Conservation (phyloP, 2,888 invertebrate genomes). For the Pharmacophagus antenor region DNA sequence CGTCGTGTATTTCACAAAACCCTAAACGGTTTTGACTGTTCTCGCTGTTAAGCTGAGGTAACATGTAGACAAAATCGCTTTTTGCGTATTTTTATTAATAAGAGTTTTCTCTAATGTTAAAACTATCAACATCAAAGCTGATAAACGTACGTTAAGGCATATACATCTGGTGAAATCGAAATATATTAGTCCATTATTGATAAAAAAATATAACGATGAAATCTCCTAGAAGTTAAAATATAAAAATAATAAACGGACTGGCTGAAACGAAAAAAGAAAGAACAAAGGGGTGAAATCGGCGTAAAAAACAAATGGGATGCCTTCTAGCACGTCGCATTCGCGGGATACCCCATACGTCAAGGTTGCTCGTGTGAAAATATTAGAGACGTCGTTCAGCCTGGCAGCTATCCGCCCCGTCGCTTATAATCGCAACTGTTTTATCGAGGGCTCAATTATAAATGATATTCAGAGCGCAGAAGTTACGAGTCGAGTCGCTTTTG, state of each 20-base stretch:
- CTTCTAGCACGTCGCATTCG: constrained; percentile 24
- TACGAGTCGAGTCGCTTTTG: not conserved
- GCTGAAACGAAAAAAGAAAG: constrained; percentile 4
- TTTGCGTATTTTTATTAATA: no score
- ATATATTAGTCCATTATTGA: no score
- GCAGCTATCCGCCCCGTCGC: constrained; percentile 17
- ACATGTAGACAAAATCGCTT: no score
- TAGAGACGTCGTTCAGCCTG: constrained; percentile 23
- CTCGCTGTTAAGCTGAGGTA: no score
- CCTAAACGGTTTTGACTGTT: no score
- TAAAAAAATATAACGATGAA: no score
- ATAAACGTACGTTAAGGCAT: no score
- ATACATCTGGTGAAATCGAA: no score
- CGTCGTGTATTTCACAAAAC: no score
- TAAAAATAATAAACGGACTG: not conserved
- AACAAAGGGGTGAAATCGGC: constrained; percentile 6
- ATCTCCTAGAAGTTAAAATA: no score
- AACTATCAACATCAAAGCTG: no score
- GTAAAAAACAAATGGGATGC: constrained; percentile 22
- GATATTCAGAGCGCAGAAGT: constrained; percentile 1
- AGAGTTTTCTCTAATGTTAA: no score
- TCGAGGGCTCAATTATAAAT: constrained; percentile 11
- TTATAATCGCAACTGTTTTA: constrained; percentile 17
- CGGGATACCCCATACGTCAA: constrained; percentile 21
- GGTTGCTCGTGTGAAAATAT: constrained; percentile 24